Base-by-base conservation (phyloP, 2,113 vertebrate species). In the Pangasianodon hypophthalmus region DNA sequence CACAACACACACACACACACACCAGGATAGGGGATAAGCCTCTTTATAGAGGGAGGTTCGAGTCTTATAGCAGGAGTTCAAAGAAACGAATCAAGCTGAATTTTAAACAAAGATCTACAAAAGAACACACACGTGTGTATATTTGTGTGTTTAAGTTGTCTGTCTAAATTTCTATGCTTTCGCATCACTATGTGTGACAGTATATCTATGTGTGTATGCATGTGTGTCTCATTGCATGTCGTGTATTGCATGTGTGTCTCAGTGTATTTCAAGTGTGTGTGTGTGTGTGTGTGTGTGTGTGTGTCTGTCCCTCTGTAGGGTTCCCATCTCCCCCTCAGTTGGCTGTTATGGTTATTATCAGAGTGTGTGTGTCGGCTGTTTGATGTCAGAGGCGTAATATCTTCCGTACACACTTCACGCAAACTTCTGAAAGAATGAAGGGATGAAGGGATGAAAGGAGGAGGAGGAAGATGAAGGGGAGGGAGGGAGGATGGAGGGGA, bases 51-150 rank as follows among this genome's bases (percentile, higher is more conserved):
- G 92, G 92, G 91, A 88, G 91, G 75, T 91, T 90, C 69, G 88
- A 90, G 0, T 69, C 90, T 88, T 67, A 93, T 91, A 82, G 50
- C 79, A 9, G n/a, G 44, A 92, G 91, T 94, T 96, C 96, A 97
- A 96, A 97, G 94, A 91, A 87, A 92, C 82, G 92, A 93, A 92
- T 73, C 89, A 95, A 95, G 95, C 95, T 94, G 95, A 93, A 94
- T 94, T 92, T 95, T 88, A 94, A 94, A 95, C 94, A 96, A 95
- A 90, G 90, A 91, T 84, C 93, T 93, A 94, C 95, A 95, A 94
- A 93, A 87, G 62, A 62, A 26, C 50, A 41, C 85, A 54, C 85
- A 52, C n/a, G 6, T 44, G 54, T 58, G 16, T 62, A 6, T 85
- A 10, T 73, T 19, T 85, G 44, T 50, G 84, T 86, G 18, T 87